Evolutionary conservation across 2,113 vertebrate genomes (phyloP).

Genomic region (Calonectris borealis): DNA sequence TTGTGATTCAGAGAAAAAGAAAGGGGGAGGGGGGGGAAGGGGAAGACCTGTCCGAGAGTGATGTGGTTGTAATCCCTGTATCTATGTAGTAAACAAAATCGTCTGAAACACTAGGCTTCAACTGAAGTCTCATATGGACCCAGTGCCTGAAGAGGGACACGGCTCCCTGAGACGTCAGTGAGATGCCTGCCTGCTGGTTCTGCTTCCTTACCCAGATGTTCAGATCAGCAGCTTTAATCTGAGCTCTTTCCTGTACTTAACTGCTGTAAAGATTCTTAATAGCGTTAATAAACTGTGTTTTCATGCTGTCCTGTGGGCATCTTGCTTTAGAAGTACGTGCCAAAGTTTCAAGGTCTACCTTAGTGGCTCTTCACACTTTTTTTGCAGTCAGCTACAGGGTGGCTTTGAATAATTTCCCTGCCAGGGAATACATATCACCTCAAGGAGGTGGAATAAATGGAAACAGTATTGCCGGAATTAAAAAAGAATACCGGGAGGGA

Average conservation of each 20-base stretch:
- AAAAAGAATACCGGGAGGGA: background rate
- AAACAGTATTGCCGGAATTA: background rate
- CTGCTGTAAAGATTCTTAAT: background rate
- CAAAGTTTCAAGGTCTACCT: background rate
- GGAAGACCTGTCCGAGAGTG: background rate
- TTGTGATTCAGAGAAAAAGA: background rate
- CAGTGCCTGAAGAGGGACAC: background rate
- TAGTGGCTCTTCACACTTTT: background rate
- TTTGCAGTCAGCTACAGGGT: background rate
- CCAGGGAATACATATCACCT: background rate
- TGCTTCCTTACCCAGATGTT: background rate
- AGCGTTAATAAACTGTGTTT: background rate
- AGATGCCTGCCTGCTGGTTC: background rate
- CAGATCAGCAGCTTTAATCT: background rate
- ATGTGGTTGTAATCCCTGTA: background rate
- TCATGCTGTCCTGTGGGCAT: background rate
- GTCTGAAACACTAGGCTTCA: background rate
- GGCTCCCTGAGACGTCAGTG: background rate
- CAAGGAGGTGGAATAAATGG: background rate
- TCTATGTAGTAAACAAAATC: background rate
- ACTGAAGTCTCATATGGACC: background rate
- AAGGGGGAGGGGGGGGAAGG: rapidly evolving
- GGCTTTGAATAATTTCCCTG: background rate
- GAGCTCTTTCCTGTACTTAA: background rate
- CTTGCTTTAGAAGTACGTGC: background rate